Conservation (phyloP, 2,113 vertebrate species). For the Callopanchax toddi region DNA sequence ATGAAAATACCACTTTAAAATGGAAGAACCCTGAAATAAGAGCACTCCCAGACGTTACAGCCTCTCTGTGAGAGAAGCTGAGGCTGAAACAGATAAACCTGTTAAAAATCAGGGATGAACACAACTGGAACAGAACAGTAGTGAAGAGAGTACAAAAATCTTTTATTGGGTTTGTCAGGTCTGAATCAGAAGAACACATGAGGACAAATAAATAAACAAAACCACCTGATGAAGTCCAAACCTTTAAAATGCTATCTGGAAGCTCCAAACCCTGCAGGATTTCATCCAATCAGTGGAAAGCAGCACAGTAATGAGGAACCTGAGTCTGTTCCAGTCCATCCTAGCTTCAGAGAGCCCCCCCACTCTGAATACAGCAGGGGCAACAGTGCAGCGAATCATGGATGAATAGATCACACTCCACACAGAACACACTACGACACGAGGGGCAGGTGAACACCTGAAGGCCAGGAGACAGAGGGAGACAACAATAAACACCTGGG, state of each 20-base stretch:
- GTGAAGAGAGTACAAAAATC: too few relatives aligned
- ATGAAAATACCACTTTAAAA: too few relatives aligned
- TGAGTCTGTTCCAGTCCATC: neutral
- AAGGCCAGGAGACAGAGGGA: slow-evolving; percentile 3
- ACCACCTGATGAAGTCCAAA: neutral
- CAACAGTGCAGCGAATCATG: slow-evolving; percentile 96
- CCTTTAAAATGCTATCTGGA: neutral
- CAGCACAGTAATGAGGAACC: neutral
- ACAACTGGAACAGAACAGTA: too few relatives aligned
- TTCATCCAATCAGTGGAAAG: neutral
- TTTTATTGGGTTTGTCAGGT: too few relatives aligned
- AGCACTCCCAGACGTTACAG: too few relatives aligned
- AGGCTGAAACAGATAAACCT: too few relatives aligned
- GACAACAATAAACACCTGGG: too few relatives aligned
- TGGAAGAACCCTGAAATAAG: too few relatives aligned
- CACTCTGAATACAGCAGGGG: slow-evolving; percentile 88
- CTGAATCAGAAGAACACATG: too few relatives aligned
- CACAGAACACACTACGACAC: slow-evolving; percentile 87
- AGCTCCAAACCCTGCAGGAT: neutral
- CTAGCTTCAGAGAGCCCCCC: slow-evolving; percentile 53
- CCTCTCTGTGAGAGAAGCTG: too few relatives aligned
- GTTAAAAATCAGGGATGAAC: too few relatives aligned
- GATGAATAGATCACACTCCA: slow-evolving; percentile 94
- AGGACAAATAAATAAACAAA: neutral
- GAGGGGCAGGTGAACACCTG: slow-evolving; percentile 87